phyloP scores from a whole-genome alignment of 2,888 invertebrate species.

The Tachina grossa region DNA sequence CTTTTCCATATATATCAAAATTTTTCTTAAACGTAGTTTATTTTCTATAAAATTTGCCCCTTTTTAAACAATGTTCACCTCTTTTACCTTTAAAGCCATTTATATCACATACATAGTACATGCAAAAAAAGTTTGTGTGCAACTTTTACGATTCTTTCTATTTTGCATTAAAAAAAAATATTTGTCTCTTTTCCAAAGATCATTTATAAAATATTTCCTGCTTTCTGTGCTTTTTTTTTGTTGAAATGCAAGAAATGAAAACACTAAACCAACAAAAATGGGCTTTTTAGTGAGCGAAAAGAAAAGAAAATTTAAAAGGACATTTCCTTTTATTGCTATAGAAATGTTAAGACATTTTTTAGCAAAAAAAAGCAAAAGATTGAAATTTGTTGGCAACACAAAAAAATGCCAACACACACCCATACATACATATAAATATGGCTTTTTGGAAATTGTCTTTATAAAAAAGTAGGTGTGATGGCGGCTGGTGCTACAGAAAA shows the following conservation, averaged over 20 bases:
- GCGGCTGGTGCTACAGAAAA: constrained; percentile 2
- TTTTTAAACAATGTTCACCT: constrained; percentile 12
- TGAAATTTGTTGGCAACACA: constrained; percentile 58
- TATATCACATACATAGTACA: constrained; percentile 24
- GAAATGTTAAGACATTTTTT: constrained; percentile 51
- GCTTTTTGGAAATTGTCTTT: constrained; percentile 39
- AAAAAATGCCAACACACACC: constrained; percentile 28
- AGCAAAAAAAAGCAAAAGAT: constrained; percentile 24
- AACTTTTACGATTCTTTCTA: constrained; percentile 30
- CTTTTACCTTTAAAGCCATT: constrained; percentile 7
- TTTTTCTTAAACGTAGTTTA: too few relatives aligned
- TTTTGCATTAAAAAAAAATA: constrained; percentile 4
- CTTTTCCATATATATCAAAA: too few relatives aligned
- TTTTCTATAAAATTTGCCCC: not conserved
- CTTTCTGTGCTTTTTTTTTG: constrained; percentile 14
- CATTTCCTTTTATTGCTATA: constrained; percentile 66
- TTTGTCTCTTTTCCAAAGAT: constrained; percentile 49
- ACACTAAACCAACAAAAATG: constrained; percentile 66
- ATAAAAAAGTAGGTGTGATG: constrained; percentile 22
- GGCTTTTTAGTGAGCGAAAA: constrained; percentile 58
- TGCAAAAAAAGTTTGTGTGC: not conserved
- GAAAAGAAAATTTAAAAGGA: constrained; percentile 63
- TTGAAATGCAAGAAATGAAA: constrained; percentile 55
- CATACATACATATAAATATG: constrained; percentile 16
- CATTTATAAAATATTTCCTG: constrained; percentile 62